Evolutionary conservation across 2,113 vertebrate species (phyloP), one percentile per base, ranked within the genome.

Genomic region (Catharus minimus): DNA sequence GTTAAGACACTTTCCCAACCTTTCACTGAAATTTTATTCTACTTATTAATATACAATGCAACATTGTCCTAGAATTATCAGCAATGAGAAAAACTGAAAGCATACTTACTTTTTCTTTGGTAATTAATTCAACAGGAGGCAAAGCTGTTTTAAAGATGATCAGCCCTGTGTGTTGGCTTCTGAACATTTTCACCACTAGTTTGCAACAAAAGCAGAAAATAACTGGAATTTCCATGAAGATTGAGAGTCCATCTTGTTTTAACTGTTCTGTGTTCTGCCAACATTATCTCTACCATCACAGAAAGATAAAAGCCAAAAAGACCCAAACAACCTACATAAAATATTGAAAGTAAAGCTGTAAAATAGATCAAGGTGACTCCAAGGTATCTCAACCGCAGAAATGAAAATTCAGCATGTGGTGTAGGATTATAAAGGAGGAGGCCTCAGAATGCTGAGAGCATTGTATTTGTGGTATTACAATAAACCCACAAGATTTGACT

Each of bases 91-190:
- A 67, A 90, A 76, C 4, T 22, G 36, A 92, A 93, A 86, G 30
- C n/a, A 58, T 58, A 94, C 62, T 89, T 92, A 92, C 89, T 38
- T 85, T 76, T 90, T 49, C 44, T 88, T 90, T 60, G 52, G 26
- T 57, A 85, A 85, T 91, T 82, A 73, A 68, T 88, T 57, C 72
- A 88, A 53, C 41, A 57, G 77, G 61, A 89, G 17, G 18, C 36
- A 64, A 81, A 86, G 47, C 15, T 78, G 53, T 50, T 77, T 49
- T 47, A 53, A 78, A 75, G 76, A 44, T 9, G 49, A 57, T 75
- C n/a, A 67, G 39, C 21, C 9, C 24, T 10, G 3, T 15, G 33
- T 72, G 30, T 7, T 80, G 27, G 8, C 44, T 82, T 65, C 78
- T 60, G 57, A 91, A 52, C 7, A 7, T 60, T 81, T 92, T 39